phyloP scores from a whole-genome alignment of 2,797 vertebrate genomes.

The Sus cebifrons region DNA sequence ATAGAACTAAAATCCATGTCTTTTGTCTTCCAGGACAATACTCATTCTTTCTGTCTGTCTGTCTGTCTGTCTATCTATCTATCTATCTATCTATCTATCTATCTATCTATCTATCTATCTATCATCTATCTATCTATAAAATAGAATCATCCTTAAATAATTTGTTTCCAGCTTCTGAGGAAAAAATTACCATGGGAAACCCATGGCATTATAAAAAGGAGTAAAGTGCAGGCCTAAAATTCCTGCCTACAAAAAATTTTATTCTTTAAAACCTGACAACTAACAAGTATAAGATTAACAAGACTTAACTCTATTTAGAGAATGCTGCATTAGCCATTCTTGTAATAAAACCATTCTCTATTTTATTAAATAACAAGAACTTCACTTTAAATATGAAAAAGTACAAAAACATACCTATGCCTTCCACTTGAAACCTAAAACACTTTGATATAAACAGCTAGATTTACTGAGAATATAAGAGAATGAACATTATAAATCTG shows the following conservation, averaged over 20 bases:
- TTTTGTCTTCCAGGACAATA: background rate
- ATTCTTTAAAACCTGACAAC: slow-evolving; percentile 6
- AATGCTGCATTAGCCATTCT: background rate
- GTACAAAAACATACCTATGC: background rate
- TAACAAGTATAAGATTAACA: background rate
- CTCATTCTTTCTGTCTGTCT: background rate
- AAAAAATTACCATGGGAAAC: slow-evolving; percentile 15
- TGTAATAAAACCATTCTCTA: background rate
- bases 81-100: too few relatives aligned
- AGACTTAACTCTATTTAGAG: background rate
- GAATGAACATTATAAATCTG: background rate
- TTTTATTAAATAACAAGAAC: background rate
- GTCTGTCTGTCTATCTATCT: background rate
- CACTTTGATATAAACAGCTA: background rate
- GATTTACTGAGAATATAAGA: background rate
- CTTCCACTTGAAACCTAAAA: background rate
- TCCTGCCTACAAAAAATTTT: background rate
- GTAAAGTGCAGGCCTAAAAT: background rate
- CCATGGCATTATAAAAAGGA: background rate
- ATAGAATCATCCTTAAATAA: background rate
- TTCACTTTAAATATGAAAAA: background rate
- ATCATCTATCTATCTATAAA: background rate
- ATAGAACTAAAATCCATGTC: background rate
- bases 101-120: too few relatives aligned
- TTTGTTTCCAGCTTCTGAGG: slow-evolving; percentile 11